Evolutionary conservation across 2,113 vertebrate genomes (phyloP).

Genomic region (Eulemur macaco): DNA sequence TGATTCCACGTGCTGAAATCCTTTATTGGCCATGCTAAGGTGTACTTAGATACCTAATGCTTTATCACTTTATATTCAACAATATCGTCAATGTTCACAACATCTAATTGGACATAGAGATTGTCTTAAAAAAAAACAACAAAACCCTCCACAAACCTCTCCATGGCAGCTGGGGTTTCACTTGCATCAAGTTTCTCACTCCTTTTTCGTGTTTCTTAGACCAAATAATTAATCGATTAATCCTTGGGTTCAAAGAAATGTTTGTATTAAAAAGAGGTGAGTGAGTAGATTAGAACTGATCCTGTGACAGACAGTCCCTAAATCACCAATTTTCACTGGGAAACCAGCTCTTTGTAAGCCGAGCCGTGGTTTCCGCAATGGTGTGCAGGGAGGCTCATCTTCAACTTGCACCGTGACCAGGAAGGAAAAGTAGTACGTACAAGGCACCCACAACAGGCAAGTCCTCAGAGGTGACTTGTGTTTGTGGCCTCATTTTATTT

Average conservation of each 20-base stretch:
- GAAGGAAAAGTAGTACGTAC: accelerated
- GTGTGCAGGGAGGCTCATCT: not conserved
- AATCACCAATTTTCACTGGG: not conserved
- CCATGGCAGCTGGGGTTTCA: not conserved
- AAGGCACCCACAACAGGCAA: not conserved
- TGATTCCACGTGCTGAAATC: too few species aligned
- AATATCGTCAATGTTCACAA: not conserved
- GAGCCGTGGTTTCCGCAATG: not conserved
- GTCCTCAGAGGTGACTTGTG: too few species aligned
- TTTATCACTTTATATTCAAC: not conserved
- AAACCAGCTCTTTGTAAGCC: too few species aligned
- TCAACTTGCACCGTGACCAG: too few species aligned
- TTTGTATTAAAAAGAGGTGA: not conserved
- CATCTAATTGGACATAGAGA: not conserved
- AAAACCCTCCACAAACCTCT: not conserved
- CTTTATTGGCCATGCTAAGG: not conserved
- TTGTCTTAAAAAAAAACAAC: not conserved
- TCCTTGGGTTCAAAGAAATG: not conserved
- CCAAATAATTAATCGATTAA: not conserved
- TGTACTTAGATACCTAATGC: accelerated
- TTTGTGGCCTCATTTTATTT: not conserved
- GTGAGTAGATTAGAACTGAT: not conserved
- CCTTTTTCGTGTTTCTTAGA: not conserved
- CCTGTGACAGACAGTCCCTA: too few species aligned
- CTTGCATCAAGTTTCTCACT: not conserved